Evolutionary conservation across 2,797 vertebrate species (phyloP).

Genomic region (Pangasius sanitwongsei): DNA sequence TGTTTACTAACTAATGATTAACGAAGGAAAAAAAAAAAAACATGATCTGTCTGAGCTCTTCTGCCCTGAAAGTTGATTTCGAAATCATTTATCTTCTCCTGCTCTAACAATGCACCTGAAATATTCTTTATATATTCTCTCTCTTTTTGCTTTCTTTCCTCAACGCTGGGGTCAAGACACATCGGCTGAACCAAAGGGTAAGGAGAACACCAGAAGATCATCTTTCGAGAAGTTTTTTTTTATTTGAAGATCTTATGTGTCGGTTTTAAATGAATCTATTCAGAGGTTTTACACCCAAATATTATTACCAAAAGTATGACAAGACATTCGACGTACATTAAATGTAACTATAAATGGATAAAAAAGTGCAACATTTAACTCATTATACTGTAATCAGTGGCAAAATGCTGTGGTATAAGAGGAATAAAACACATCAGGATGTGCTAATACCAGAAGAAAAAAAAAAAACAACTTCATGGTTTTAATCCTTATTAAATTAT

Average conservation of each 20-base stretch:
- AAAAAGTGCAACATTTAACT: neutral
- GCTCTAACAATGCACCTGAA: constrained; percentile 7
- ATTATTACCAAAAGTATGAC: neutral
- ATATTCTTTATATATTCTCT: neutral
- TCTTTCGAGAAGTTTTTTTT: constrained; percentile 22
- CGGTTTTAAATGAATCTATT: neutral
- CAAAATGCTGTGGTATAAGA: too few relatives aligned
- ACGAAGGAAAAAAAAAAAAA: constrained; percentile 16
- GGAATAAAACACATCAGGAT: neutral
- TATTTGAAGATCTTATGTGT: neutral
- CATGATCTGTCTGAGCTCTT: constrained; percentile 6
- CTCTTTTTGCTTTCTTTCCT: neutral
- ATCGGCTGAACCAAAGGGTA: constrained; percentile 40
- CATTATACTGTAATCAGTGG: neutral
- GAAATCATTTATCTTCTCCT: neutral
- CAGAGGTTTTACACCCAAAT: neutral
- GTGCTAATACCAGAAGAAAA: too few relatives aligned
- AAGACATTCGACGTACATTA: neutral
- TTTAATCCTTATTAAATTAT: neutral
- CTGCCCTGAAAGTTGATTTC: constrained; percentile 5
- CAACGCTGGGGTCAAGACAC: constrained; percentile 13
- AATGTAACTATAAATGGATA: neutral
- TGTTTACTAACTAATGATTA: constrained; percentile 53
- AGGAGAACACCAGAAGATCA: neutral
- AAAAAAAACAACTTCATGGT: neutral